A percentile compares a stretch with the other conserved stretches of the same genome.
Conservation (phyloP, 30 jellyfish, hydroid and myxozoan genomes). For the Sanderia malayensis region DNA sequence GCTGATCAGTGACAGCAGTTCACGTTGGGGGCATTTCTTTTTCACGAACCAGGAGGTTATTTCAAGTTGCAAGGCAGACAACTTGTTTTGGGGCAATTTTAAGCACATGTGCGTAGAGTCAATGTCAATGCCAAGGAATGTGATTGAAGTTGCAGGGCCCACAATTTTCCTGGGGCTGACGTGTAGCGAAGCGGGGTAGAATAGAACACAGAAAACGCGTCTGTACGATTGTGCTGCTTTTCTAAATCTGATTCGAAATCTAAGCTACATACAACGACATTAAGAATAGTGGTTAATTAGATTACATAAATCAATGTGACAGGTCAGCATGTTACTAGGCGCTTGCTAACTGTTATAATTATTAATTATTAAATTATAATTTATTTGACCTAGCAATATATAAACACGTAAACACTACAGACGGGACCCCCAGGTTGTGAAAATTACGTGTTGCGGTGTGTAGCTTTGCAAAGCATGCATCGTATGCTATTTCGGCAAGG, state of each 20-base stretch:
- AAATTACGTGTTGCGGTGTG: background rate
- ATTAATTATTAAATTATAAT: too few species aligned
- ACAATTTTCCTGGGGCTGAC: background rate
- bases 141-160: background rate
- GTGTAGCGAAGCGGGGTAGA: background rate
- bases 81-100: background rate
- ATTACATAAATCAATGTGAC: too few species aligned
- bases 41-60: background rate
- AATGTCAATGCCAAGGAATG: background rate
- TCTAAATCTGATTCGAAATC: too few species aligned
- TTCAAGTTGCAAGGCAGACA: background rate
- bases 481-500: too few species aligned
- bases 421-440: background rate
- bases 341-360: too few species aligned
- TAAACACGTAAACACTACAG: background rate
- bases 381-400: too few species aligned
- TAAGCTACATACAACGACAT: too few species aligned
- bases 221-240: too few species aligned
- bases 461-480: too few species aligned
- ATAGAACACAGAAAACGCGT: too few species aligned
- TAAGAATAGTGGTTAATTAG: too few species aligned
- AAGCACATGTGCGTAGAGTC: background rate
- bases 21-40: background rate
- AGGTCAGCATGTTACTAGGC: too few species aligned
- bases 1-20: slow-evolving; percentile 1